Base-by-base conservation (phyloP, 2,797 vertebrate genomes). In the Margarornis squamiger region DNA sequence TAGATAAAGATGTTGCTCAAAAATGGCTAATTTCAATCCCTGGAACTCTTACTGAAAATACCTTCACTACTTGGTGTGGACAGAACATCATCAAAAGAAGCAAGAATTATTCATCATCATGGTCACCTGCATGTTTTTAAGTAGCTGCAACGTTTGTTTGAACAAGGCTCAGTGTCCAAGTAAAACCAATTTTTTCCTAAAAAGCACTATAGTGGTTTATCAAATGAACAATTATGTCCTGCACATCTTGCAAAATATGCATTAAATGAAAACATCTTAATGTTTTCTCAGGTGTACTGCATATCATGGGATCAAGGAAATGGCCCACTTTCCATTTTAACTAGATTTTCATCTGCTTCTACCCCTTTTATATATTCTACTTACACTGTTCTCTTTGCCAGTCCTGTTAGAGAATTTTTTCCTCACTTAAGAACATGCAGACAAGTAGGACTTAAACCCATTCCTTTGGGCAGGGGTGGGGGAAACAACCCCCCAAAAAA, bases 21-120 rank as follows among this genome's bases (percentile, higher is more conserved):
- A 99, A 97, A 92, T 97, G 96, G 41, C 96, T 98, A 86, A 98
- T 98, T 97, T 98, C 98, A 97, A 98, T 97, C 97, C 98, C 98
- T 84, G 97, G 97, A 41, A 98, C 86, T 1, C 98, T 98, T 86
- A 98, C 91, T 72, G 97, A 98, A 51, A 82, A 98, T 98, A 61
- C 97, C 97, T 95, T 98, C 97, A 41, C 98, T 98, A 85, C 97
- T 99, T 77, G 98, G 97, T 84, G 98, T 93, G 43, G 97, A 98
- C 88, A 99, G 92, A 92, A 98, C 98, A 98, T 98, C 85, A 34
- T 7, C 3, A 72, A 74, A 90, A 81, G 61, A 65, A 27, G 10
- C 26, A 55, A 68, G 17, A 74, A 52, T 22, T 81, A 52, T 22
- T 81, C 14, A 39, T 26, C 48, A 30, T 38, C 43, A 58, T 29